Percentiles rank a stretch among this genome's conserved stretches.
These are phyloP conservation scores for Ranitomeya imitator DNA, from an alignment of 2,113 vertebrate species.

Conservation along the genomic window DNA sequence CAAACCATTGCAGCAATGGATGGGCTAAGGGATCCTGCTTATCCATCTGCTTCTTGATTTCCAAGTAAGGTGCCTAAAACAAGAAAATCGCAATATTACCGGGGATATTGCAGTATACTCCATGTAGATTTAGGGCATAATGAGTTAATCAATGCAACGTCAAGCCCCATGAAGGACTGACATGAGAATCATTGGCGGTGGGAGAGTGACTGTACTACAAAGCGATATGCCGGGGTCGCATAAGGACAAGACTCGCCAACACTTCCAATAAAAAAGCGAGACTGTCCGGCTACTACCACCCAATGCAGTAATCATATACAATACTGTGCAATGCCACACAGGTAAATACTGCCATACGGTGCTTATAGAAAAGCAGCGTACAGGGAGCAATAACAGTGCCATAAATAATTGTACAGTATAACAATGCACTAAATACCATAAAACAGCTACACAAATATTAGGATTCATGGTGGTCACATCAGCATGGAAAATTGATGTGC, in stretches of 20 bases:
- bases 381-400: too few relatives aligned
- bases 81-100: slow-evolving; percentile 38
- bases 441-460: too few relatives aligned
- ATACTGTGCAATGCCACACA: too few relatives aligned
- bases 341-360: too few relatives aligned
- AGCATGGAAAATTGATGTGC: too few relatives aligned
- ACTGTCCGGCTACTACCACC: too few relatives aligned
- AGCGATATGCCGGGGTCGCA: neutral
- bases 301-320: too few relatives aligned
- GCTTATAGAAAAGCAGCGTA: too few relatives aligned
- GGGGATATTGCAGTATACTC: neutral
- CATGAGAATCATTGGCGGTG: neutral
- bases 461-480: too few relatives aligned
- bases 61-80: slow-evolving; percentile 87
- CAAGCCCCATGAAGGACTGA: neutral
- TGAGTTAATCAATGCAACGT: neutral
- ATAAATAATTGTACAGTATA: too few relatives aligned
- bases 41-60: slow-evolving; percentile 95
- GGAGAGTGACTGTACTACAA: neutral
- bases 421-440: too few relatives aligned
- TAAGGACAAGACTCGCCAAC: neutral
- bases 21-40: slow-evolving; percentile 88
- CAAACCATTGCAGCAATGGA: slow-evolving; percentile 87
- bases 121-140: neutral
- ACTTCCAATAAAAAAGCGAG: too few relatives aligned